Conservation (phyloP, 2,113 vertebrate species). For the Mola mola region DNA sequence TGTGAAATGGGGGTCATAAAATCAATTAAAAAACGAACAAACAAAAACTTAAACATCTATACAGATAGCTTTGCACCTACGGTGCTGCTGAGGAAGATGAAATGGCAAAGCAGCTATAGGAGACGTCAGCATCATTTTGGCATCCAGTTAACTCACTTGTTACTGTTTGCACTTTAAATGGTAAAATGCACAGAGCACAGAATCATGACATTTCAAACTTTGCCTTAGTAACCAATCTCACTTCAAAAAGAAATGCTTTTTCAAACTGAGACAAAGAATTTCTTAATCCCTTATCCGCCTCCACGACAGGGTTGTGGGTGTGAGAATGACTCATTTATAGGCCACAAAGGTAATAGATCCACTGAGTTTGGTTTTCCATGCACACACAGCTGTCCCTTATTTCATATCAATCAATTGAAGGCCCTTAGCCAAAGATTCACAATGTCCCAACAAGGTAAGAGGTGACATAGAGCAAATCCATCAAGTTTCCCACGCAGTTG, state of each 20-base stretch:
- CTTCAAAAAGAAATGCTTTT: constrained; percentile 34
- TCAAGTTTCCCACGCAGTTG: too few species aligned
- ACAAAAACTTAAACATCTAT: background rate
- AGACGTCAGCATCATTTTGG: background rate
- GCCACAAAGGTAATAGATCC: constrained; percentile 47
- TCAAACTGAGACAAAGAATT: constrained; percentile 52
- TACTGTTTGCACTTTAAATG: too few species aligned
- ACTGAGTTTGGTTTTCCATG: constrained; percentile 29
- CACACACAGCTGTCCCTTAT: constrained; percentile 8
- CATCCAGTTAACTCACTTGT: too few species aligned
- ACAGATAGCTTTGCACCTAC: background rate
- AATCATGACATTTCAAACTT: constrained; percentile 46
- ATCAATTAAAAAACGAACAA: constrained; percentile 7
- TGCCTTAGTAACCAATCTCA: constrained; percentile 42
- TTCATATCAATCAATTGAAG: constrained; percentile 29
- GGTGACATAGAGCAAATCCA: background rate
- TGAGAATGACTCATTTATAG: constrained; percentile 63
- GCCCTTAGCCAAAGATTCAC: background rate
- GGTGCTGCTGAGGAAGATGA: background rate
- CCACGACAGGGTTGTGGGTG: constrained; percentile 37
- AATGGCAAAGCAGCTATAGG: too few species aligned
- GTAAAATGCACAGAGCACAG: too few species aligned
- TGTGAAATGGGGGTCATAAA: background rate
- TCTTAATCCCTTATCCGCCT: constrained; percentile 41
- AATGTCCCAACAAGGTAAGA: constrained; percentile 5